A percentile compares a stretch with the other conserved stretches of the same genome.
Evolutionary conservation across 2,113 vertebrate species (phyloP).

Genomic region (Chaenocephalus aceratus): DNA sequence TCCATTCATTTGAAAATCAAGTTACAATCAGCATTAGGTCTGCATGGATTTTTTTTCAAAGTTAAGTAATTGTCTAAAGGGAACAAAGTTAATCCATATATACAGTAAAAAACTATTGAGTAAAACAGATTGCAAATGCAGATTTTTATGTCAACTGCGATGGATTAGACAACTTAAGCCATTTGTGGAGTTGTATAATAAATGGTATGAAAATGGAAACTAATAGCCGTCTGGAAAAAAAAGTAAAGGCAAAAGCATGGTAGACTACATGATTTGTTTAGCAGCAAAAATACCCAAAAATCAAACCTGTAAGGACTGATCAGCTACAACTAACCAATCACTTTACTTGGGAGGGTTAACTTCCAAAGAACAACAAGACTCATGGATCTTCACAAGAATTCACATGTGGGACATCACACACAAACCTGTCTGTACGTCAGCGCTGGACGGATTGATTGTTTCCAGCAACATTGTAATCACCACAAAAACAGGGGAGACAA

Average conservation of each 20-base stretch:
- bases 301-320: too few relatives aligned
- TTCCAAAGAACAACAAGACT: neutral
- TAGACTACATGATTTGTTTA: neutral
- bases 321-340: too few relatives aligned
- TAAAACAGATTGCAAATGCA: neutral
- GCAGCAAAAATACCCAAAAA: too few relatives aligned
- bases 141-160: neutral
- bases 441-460: conserved; percentile 51
- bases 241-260: neutral
- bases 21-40: neutral
- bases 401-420: conserved; percentile 28
- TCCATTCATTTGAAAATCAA: neutral
- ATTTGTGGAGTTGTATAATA: neutral
- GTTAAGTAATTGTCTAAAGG: neutral
- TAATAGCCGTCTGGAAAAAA: neutral
- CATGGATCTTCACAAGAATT: neutral
- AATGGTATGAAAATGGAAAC: neutral
- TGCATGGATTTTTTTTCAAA: neutral
- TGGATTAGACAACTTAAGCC: neutral
- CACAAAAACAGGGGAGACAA: conserved; percentile 58
- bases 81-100: neutral
- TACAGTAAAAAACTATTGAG: neutral
- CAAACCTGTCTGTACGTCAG: conserved; percentile 28
- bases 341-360: neutral
- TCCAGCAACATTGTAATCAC: conserved; percentile 64